These are phyloP conservation scores for Micromesistius poutassou DNA, from an alignment of 2,797 vertebrate species.

Conservation along the genomic window DNA sequence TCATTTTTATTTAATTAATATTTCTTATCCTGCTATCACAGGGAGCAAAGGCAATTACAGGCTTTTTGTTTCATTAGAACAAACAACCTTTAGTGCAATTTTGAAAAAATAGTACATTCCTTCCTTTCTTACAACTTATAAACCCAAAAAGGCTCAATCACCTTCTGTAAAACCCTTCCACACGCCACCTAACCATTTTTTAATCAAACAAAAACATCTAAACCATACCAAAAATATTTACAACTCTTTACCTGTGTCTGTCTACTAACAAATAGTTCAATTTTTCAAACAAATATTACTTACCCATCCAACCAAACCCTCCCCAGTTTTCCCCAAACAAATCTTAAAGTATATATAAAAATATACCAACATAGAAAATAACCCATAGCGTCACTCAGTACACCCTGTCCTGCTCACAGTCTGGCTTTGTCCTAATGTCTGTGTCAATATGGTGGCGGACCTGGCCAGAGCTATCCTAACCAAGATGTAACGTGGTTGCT, in stretches of 20 bases:
- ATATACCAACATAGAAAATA: background rate
- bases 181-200: background rate
- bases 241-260: background rate
- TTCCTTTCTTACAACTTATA: background rate
- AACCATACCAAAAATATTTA: background rate
- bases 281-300: background rate
- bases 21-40: background rate
- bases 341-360: background rate
- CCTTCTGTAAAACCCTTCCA: background rate
- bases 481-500: background rate
- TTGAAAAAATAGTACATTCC: background rate
- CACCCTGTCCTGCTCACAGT: background rate
- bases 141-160: background rate
- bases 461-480: background rate
- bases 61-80: background rate
- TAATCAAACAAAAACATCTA: background rate
- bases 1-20: background rate
- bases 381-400: background rate
- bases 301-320: background rate
- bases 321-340: background rate
- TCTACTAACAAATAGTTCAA: background rate
- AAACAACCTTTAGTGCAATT: background rate
- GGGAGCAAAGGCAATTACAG: background rate
- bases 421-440: background rate
- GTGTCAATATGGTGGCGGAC: conserved; percentile 2